Conservation (phyloP, 2,797 vertebrate genomes). For the Zenarchopterus dispar region DNA sequence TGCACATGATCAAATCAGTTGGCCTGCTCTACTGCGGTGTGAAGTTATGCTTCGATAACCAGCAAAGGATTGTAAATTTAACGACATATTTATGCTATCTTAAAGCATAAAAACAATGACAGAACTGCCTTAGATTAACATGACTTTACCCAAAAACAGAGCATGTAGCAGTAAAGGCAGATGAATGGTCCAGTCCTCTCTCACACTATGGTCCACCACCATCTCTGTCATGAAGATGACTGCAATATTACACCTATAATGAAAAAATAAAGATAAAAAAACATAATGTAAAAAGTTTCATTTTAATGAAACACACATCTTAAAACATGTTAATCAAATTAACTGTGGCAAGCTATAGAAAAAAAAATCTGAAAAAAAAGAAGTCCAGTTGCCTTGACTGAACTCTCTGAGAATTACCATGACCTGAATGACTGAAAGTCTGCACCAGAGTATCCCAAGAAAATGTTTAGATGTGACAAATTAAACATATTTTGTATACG, state of each 20-base stretch:
- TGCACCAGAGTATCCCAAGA: neutral
- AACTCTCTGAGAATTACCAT: neutral
- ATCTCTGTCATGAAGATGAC: slow-evolving; percentile 99
- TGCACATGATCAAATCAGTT: slow-evolving; percentile 4
- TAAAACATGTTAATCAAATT: neutral
- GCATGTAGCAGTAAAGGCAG: slow-evolving; percentile 93
- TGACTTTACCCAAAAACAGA: slow-evolving; percentile 91
- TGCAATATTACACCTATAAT: slow-evolving; percentile 92
- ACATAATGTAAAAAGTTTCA: neutral
- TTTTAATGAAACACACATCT: neutral
- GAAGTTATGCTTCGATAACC: neutral
- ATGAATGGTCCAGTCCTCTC: slow-evolving; percentile 97
- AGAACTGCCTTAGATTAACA: neutral
- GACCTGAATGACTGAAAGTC: neutral
- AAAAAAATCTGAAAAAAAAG: neutral
- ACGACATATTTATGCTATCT: too few species aligned
- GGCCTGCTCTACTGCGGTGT: neutral
- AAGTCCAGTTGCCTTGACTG: too few species aligned
- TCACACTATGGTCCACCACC: slow-evolving; percentile 97
- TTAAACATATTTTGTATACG: neutral
- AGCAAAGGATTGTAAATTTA: neutral
- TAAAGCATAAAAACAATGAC: too few species aligned
- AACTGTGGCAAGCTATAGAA: neutral
- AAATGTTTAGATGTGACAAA: neutral
- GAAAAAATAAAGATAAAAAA: slow-evolving; percentile 11